Evolutionary conservation across 2,113 vertebrate genomes (phyloP), one percentile per base, ranked within the genome.

Genomic region (Sorex fumeus): DNA sequence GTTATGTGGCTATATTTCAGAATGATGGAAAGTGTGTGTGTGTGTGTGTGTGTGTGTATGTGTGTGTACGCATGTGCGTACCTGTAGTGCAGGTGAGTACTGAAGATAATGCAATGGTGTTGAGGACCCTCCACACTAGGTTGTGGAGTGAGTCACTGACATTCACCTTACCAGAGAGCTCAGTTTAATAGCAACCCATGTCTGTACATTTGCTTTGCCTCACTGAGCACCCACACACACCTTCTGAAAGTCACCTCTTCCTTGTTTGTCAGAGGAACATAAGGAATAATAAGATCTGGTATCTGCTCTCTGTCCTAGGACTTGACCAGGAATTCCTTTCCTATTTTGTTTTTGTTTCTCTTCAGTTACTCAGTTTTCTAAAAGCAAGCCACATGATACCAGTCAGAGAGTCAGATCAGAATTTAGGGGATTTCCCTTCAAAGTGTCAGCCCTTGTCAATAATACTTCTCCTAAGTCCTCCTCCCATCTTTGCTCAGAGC

Each of bases 331-430:
- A 75, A 95, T 50, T 62, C 89, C 87, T 86, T 80, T 96, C 71
- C n/a, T 77, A 32, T 97, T 96, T 94, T 40, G 80, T 96, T 97
- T 96, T 83, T 57, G 95, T 93, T 95, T 94, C 15, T 83, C 62
- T 91, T 77, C 96, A 96, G 93, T 91, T 85, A 96, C 40, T 87
- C 93, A 92, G 83, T 82, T 62, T 88, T 85, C 93, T 87, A 86
- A 95, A 93, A 96, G 96, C 3, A 94, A 96, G 95, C n/a, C 69
- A 88, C 94, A 87, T 88, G 19, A 87, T 96, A 84, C 47, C 88
- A 96, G 76, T 45, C 84, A 96, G 71, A 74, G 93, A 80, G 74
- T 45, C 88, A 88, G 95, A 93, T 88, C 96, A 95, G 96, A 94
- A 90, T 90, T 88, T 94, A 93, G 32, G 25, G 84, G 84, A 84